Conservation (phyloP, 53 echinoderm and acorn worm species). For the Mesocentrotus franciscanus region DNA sequence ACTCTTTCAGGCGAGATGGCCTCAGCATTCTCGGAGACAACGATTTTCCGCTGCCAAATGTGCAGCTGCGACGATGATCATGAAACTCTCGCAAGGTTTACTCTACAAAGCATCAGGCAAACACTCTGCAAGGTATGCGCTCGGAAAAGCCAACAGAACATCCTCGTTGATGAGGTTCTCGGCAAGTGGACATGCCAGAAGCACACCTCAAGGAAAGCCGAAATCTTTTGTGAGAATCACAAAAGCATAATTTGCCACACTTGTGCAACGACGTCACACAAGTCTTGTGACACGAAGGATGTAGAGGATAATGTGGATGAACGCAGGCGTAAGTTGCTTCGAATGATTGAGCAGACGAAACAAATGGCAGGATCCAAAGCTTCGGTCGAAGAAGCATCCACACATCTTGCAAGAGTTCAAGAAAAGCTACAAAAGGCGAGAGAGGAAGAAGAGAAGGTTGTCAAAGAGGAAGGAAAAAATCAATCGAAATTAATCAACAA, state of each 20-base stretch:
- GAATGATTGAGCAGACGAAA: not conserved
- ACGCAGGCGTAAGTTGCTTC: not conserved
- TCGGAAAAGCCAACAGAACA: not conserved
- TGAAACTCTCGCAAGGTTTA: not conserved
- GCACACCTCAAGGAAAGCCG: not conserved
- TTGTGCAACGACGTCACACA: slow-evolving; percentile 1
- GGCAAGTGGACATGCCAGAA: not conserved
- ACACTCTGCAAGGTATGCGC: slow-evolving; percentile 13
- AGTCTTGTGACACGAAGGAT: not conserved
- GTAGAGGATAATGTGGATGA: not conserved
- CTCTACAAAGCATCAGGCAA: not conserved
- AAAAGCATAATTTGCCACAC: not conserved
- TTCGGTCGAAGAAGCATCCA: not conserved
- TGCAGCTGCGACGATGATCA: not conserved
- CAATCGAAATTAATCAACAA: not conserved
- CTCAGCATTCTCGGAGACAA: not conserved
- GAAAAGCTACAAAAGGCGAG: not conserved
- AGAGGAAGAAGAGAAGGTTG: not conserved
- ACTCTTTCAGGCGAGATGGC: not conserved
- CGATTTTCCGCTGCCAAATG: not conserved
- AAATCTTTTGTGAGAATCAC: not conserved
- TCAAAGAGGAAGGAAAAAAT: not conserved
- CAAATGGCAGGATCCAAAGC: not conserved
- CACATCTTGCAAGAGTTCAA: not conserved
- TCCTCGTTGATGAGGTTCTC: not conserved